Evolutionary conservation across 2,113 vertebrate species (phyloP).

Genomic region (Xenopus laevis): DNA sequence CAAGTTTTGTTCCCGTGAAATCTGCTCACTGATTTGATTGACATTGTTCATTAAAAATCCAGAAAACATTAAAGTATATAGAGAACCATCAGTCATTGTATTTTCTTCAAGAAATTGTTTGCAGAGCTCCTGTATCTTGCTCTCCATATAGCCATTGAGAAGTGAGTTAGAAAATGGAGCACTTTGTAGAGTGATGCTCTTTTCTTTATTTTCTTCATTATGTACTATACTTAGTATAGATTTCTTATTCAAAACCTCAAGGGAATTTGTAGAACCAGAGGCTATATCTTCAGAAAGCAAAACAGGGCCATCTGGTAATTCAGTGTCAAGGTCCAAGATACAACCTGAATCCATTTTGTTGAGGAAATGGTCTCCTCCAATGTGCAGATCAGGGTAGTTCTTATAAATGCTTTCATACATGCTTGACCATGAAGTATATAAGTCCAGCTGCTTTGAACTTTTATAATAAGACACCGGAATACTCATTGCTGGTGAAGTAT

Average conservation of each 20-base stretch:
- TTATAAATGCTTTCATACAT: conserved; percentile 69
- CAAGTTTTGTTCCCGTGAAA: conserved; percentile 62
- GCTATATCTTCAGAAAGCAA: conserved; percentile 60
- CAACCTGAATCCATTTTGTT: conserved; percentile 55
- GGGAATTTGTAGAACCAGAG: conserved; percentile 16
- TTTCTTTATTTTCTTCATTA: conserved; percentile 64
- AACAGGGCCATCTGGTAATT: conserved; percentile 50
- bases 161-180: conserved; percentile 79
- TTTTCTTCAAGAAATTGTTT: conserved; percentile 82
- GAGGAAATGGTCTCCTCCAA: conserved; percentile 61
- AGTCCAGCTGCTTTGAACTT: conserved; percentile 45
- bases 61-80: conserved; percentile 66
- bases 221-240: not conserved
- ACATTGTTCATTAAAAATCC: conserved; percentile 65
- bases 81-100: conserved; percentile 69
- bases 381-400: conserved; percentile 74
- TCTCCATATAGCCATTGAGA: conserved; percentile 80
- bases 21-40: conserved; percentile 59
- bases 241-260: not conserved
- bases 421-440: conserved; percentile 60
- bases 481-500: conserved; percentile 42
- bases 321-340: conserved; percentile 47
- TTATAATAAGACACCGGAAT: conserved; percentile 55
- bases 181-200: conserved; percentile 58
- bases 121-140: conserved; percentile 81